Evolutionary conservation across 1,140 invertebrate genomes (phyloP), one percentile per base, ranked within the genome.

Genomic region (Piezodorus guildinii): DNA sequence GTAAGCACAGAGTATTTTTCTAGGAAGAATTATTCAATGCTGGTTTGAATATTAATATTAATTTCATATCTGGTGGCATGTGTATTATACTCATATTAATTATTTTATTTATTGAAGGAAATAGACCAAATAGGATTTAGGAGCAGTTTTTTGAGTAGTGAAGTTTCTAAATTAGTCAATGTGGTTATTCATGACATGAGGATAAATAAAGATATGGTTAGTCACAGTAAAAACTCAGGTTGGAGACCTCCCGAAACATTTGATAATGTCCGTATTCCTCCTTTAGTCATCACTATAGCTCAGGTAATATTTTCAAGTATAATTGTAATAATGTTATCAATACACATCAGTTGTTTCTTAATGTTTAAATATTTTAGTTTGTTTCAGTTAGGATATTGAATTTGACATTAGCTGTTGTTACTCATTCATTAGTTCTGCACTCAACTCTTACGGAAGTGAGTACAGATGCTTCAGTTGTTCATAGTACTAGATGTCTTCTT

Each of bases 91-190:
- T n/a, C n/a, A n/a, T n/a, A n/a, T n/a, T n/a, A n/a, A n/a, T n/a
- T n/a, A n/a, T n/a, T n/a, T n/a, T n/a, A n/a, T n/a, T 25, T 15
- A 56, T 23, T 79, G 39, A 69, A 94, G 89, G 84, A 91, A 77
- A 84, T 95, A 66, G 88, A 93, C 70, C 85, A 90, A 74, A 83
- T 94, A 62, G 86, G 88, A 70, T 80, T 94, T 62, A 83, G 88
- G 17, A 94, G 91, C 73, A 93, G 90, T 76, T 86, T 93, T 72
- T 83, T 94, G 62, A 94, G 91, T 73, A 90, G 88, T 12, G 89
- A 92, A 67, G 86, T 90, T 25, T 91, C 87, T 21, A 96, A 94
- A 76, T 75, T 94, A 10, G 73, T 96, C 19, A 89, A 88, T 10
- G 81, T 96, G 30, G 84, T 91, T 25, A 83, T 93, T 67, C 81